Conservation (phyloP, 2,797 vertebrate genomes). For the Ciconia nigra region DNA sequence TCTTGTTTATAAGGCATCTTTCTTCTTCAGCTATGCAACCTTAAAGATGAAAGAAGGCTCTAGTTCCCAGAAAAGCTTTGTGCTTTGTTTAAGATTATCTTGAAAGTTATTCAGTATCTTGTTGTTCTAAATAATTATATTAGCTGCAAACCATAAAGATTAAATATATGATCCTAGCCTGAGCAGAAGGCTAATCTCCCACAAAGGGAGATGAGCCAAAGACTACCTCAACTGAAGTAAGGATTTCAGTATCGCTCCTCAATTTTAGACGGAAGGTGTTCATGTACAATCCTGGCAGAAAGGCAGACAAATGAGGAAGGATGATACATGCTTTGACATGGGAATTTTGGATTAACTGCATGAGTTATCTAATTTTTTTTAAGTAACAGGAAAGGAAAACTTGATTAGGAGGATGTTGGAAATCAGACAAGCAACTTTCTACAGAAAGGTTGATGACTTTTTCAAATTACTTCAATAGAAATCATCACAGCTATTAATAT, state of each 20-base stretch:
- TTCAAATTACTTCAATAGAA: slow-evolving; percentile 11
- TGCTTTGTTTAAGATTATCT: background rate
- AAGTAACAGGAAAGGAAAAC: background rate
- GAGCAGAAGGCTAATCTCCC: background rate
- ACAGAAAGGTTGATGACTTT: background rate
- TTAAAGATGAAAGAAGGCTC: background rate
- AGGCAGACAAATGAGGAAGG: background rate
- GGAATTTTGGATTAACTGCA: background rate
- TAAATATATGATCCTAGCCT: background rate
- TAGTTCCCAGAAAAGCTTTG: background rate
- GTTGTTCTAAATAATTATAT: background rate
- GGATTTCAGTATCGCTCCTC: background rate
- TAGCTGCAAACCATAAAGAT: slow-evolving; percentile 9
- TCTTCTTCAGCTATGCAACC: background rate
- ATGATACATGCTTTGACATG: background rate
- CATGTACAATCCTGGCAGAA: background rate
- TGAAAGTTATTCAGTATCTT: background rate
- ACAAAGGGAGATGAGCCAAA: slow-evolving; percentile 10
- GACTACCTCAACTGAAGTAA: background rate
- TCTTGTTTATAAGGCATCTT: background rate
- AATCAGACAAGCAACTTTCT: slow-evolving; percentile 22
- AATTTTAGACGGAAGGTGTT: background rate
- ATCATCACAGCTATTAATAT: slow-evolving; percentile 30
- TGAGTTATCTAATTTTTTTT: background rate
- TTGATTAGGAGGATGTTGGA: slow-evolving; percentile 26